Conservation (phyloP, 92 coral and sea anemone genomes). For the Zoanthus solanderi region DNA sequence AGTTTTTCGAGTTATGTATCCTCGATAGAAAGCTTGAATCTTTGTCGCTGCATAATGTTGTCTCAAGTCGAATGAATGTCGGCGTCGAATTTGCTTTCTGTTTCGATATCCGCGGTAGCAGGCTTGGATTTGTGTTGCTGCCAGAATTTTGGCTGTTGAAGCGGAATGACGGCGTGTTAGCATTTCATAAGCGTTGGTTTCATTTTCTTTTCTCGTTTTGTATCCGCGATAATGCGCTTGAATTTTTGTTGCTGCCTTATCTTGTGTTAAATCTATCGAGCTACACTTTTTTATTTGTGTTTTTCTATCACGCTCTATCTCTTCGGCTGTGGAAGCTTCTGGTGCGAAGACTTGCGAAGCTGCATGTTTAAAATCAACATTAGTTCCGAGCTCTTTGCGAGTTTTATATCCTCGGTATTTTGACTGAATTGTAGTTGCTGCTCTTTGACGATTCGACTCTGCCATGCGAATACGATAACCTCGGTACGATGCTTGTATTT, state of each 20-base stretch:
- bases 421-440: conserved; percentile 61
- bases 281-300: not conserved
- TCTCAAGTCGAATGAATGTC: conserved; percentile 30
- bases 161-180: not conserved
- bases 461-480: conserved; percentile 66
- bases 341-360: not conserved
- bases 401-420: conserved; percentile 67
- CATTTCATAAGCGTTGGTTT: not conserved
- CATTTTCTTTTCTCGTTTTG: conserved; percentile 45
- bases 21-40: conserved; percentile 93
- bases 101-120: conserved; percentile 80
- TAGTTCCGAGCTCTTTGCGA: conserved; percentile 37
- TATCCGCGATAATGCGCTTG: conserved; percentile 75
- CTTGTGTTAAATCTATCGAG: not conserved
- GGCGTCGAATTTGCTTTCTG: conserved; percentile 48
- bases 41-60: conserved; percentile 71
- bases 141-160: conserved; percentile 20
- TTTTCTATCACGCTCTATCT: conserved; percentile 66
- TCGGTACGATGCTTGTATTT: conserved; percentile 84
- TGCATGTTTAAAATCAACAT: not conserved
- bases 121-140: conserved; percentile 84
- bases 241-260: conserved; percentile 72
- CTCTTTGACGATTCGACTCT: conserved; percentile 3
- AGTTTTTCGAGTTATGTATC: conserved; percentile 65
- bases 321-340: conserved; percentile 60